These are phyloP conservation scores for Caenorhabditis angaria DNA, from an alignment of 2,888 invertebrate genomes.

Conservation along the genomic window DNA sequence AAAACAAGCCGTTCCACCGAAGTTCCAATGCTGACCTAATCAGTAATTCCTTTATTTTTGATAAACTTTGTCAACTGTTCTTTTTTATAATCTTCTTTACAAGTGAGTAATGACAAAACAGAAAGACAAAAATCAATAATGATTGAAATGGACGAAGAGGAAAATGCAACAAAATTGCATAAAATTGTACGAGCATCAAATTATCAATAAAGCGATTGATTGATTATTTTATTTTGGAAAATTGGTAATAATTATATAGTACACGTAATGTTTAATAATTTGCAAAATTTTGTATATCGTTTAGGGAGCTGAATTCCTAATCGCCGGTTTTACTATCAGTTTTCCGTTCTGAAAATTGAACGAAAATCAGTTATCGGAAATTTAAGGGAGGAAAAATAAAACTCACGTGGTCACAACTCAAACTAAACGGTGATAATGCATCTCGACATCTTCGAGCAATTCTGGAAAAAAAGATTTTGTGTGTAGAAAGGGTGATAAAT, in stretches of 20 bases:
- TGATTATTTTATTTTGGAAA: conserved; percentile 1
- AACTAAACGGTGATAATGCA: conserved; percentile 66
- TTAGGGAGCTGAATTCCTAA: conserved; percentile 33
- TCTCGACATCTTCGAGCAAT: conserved; percentile 66
- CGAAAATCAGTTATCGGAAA: neutral
- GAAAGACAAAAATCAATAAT: too few relatives aligned
- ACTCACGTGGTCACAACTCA: conserved; percentile 67
- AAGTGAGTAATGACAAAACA: conserved; percentile 10
- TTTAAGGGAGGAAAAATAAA: neutral
- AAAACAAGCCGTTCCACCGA: conserved; percentile 9
- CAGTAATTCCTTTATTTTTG: conserved; percentile 6
- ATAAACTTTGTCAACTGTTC: conserved; percentile 6
- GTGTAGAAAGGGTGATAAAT: neutral
- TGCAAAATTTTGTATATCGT: neutral
- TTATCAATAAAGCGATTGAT: too few relatives aligned
- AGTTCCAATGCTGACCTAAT: neutral
- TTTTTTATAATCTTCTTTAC: conserved; percentile 11
- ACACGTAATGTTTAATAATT: conserved; percentile 3
- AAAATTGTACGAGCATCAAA: too few relatives aligned
- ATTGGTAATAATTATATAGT: conserved; percentile 3
- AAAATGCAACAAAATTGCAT: too few relatives aligned
- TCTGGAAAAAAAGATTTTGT: conserved; percentile 48
- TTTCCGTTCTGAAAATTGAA: conserved; percentile 54
- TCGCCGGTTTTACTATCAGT: conserved; percentile 55
- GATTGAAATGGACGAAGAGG: too few relatives aligned